Percentiles rank a stretch among this genome's conserved stretches.
phyloP scores from a whole-genome alignment of 2,888 invertebrate species.

The Taenaris catops region DNA sequence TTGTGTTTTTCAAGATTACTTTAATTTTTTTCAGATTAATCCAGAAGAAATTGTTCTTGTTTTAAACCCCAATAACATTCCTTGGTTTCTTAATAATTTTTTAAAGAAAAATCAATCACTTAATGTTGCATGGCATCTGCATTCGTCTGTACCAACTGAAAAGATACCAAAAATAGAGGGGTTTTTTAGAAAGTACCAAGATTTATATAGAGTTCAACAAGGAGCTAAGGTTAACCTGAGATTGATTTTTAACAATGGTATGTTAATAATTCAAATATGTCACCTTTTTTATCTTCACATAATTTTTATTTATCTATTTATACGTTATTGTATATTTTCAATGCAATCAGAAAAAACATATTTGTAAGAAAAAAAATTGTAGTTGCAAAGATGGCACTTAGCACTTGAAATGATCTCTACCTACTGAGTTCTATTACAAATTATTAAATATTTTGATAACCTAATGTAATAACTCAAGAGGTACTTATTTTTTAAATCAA shows the following conservation, averaged over 20 bases:
- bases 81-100: slow-evolving; percentile 83
- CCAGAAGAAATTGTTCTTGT: slow-evolving; percentile 83
- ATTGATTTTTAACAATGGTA: slow-evolving; percentile 89
- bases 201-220: slow-evolving; percentile 16
- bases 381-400: too few relatives aligned
- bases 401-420: too few relatives aligned
- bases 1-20: too few relatives aligned
- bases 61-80: slow-evolving; percentile 82
- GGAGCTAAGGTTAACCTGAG: slow-evolving; percentile 73
- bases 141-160: slow-evolving; percentile 80
- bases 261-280: slow-evolving; percentile 35
- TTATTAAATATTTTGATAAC: too few relatives aligned
- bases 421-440: too few relatives aligned
- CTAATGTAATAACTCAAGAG: too few relatives aligned
- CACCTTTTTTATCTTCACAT: too few relatives aligned
- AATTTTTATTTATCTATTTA: too few relatives aligned
- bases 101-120: slow-evolving; percentile 76
- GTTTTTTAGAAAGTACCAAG: slow-evolving; percentile 45
- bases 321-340: too few relatives aligned
- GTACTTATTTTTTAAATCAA: too few relatives aligned
- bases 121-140: slow-evolving; percentile 79
- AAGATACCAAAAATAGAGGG: slow-evolving; percentile 50
- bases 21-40: slow-evolving; percentile 39
- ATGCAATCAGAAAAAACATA: too few relatives aligned
- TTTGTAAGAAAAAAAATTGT: too few relatives aligned